These are phyloP conservation scores for Diplodus sargus DNA, from an alignment of 2,797 vertebrate genomes.

Conservation along the genomic window DNA sequence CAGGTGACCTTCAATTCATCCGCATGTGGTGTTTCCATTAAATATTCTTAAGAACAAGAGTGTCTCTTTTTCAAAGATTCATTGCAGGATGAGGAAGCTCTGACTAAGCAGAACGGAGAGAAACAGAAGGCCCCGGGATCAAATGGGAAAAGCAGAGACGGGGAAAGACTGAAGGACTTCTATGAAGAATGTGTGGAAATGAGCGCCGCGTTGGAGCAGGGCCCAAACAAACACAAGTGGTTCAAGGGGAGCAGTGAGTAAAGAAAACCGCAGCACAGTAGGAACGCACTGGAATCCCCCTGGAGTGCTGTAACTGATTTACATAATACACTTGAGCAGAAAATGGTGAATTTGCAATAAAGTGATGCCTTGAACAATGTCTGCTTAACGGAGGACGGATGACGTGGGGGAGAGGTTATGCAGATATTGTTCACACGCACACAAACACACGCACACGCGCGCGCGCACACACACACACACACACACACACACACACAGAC, in stretches of 20 bases:
- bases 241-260: slow-evolving; percentile 87
- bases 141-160: slow-evolving; percentile 79
- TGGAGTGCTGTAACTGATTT: slow-evolving; percentile 72
- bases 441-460: slow-evolving; percentile 1
- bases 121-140: slow-evolving; percentile 65
- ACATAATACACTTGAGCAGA: slow-evolving; percentile 68
- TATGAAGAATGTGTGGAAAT: slow-evolving; percentile 85
- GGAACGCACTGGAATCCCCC: slow-evolving; percentile 67
- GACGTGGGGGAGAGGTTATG: slow-evolving; percentile 41
- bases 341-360: slow-evolving; percentile 57
- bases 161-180: slow-evolving; percentile 82
- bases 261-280: slow-evolving; percentile 66
- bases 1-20: slow-evolving; percentile 50
- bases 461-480: neutral
- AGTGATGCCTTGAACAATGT: slow-evolving; percentile 49
- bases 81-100: slow-evolving; percentile 76
- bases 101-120: slow-evolving; percentile 75
- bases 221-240: slow-evolving; percentile 83
- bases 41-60: slow-evolving; percentile 51
- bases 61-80: slow-evolving; percentile 76
- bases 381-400: slow-evolving; percentile 50
- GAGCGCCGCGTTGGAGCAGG: slow-evolving; percentile 75
- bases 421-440: slow-evolving; percentile 25
- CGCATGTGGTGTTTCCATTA: slow-evolving; percentile 67
- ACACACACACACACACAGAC: neutral